Evolutionary conservation across 2,888 invertebrate species (phyloP).

Genomic region (Melanophora roralis): DNA sequence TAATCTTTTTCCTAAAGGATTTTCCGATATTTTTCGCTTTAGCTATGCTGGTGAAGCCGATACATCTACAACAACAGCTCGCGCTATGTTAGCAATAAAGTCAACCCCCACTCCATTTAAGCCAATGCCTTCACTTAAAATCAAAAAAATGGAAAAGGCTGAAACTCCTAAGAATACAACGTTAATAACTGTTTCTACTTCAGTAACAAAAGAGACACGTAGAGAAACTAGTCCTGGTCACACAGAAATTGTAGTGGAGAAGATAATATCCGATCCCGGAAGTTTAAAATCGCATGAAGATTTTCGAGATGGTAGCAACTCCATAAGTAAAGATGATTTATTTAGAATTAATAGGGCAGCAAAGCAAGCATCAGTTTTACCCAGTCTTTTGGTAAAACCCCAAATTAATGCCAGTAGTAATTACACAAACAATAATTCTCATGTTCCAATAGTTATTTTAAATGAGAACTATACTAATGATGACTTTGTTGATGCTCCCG

Average conservation of each 20-base stretch:
- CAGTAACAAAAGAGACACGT: slow-evolving; percentile 70
- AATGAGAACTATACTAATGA: slow-evolving; percentile 76
- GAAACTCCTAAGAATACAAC: slow-evolving; percentile 50
- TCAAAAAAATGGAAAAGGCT: not conserved
- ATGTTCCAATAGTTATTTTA: slow-evolving; percentile 78
- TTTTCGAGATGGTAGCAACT: slow-evolving; percentile 77
- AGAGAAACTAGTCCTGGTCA: slow-evolving; percentile 70
- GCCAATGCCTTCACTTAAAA: slow-evolving; percentile 17
- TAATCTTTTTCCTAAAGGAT: slow-evolving; percentile 73
- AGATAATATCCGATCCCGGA: slow-evolving; percentile 62
- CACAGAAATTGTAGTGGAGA: slow-evolving; percentile 71
- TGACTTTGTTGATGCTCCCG: slow-evolving; percentile 71
- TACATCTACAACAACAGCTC: slow-evolving; percentile 13
- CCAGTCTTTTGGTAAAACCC: slow-evolving; percentile 68
- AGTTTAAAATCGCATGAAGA: slow-evolving; percentile 76
- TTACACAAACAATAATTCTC: slow-evolving; percentile 35
- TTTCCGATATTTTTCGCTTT: slow-evolving; percentile 73
- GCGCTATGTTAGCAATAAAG: not conserved
- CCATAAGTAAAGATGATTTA: slow-evolving; percentile 82
- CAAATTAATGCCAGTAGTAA: not conserved
- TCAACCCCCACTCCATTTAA: slow-evolving; percentile 45
- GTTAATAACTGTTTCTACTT: slow-evolving; percentile 68
- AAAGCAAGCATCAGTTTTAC: slow-evolving; percentile 70
- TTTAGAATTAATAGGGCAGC: slow-evolving; percentile 81
- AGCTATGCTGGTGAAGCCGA: slow-evolving; percentile 65